Conservation (phyloP, 2,888 invertebrate species). For the Molorchus minor region DNA sequence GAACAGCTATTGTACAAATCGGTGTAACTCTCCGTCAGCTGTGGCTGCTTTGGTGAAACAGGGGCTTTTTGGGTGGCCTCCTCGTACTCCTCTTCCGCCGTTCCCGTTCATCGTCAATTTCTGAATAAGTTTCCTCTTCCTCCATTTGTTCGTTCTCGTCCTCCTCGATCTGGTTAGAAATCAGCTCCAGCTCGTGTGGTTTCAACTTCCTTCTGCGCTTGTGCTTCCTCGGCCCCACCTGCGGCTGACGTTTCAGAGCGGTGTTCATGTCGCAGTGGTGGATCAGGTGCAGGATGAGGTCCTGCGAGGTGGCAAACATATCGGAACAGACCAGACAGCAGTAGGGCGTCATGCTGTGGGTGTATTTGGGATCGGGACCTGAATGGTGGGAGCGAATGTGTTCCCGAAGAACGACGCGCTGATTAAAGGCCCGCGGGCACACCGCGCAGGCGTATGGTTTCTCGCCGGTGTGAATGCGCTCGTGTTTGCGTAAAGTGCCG, state of each 20-base stretch:
- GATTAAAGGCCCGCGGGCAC: conserved; percentile 87
- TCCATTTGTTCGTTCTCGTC: conserved; percentile 48
- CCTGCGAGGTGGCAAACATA: conserved; percentile 74
- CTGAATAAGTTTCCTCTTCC: conserved; percentile 53
- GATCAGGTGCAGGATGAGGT: conserved; percentile 83
- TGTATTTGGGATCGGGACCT: conserved; percentile 77
- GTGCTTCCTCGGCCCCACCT: conserved; percentile 78
- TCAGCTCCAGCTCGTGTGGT: conserved; percentile 68
- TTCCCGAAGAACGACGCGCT: conserved; percentile 83
- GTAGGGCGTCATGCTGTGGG: conserved; percentile 71
- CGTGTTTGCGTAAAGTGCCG: conserved; percentile 84
- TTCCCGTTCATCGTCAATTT: conserved; percentile 53
- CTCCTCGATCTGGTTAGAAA: conserved; percentile 50
- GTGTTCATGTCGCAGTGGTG: conserved; percentile 88
- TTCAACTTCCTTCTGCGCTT: conserved; percentile 82
- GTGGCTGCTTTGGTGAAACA: conserved; percentile 23
- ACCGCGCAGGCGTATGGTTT: conserved; percentile 90
- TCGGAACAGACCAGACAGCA: conserved; percentile 81
- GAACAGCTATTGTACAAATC: conserved; percentile 64
- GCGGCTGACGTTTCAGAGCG: conserved; percentile 80
- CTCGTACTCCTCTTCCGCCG: conserved; percentile 47
- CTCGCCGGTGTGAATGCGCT: conserved; percentile 80
- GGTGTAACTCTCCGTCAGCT: conserved; percentile 58
- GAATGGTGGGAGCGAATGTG: conserved; percentile 89
- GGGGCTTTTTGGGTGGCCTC: too few relatives aligned